Conservation (phyloP, 2,113 vertebrate species). For the Cochlearius cochlearius region DNA sequence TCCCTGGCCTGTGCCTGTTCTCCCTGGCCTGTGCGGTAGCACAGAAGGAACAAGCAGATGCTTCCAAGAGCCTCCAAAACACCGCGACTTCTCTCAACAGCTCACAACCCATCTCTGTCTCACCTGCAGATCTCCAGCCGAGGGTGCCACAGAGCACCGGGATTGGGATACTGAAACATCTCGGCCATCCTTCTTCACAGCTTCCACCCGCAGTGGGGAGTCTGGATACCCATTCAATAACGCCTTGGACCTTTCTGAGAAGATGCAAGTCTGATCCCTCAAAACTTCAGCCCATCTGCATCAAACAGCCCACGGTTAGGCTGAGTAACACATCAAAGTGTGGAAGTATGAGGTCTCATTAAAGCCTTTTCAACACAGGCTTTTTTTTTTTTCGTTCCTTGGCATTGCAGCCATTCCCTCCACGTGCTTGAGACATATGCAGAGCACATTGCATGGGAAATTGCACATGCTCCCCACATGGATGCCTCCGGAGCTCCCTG, state of each 20-base stretch:
- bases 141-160: background rate
- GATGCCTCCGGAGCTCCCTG: background rate
- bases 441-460: background rate
- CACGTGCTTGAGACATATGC: background rate
- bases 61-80: background rate
- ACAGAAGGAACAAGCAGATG: fast-evolving
- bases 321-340: background rate
- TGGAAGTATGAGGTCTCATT: background rate
- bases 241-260: background rate
- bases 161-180: fast-evolving
- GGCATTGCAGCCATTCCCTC: background rate
- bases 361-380: background rate
- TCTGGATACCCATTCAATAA: background rate
- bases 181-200: background rate
- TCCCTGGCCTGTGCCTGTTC: fast-evolving
- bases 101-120: fast-evolving
- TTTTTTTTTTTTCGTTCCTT: too few species aligned
- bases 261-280: background rate
- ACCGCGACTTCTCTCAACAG: background rate
- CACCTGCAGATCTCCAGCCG: background rate
- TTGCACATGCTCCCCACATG: background rate
- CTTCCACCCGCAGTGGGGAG: background rate
- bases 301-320: background rate
- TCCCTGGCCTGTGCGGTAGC: background rate
- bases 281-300: background rate